A percentile compares a stretch with the other conserved stretches of the same genome.
phyloP scores from a whole-genome alignment of 2,888 invertebrate genomes.

The Selenia dentaria region DNA sequence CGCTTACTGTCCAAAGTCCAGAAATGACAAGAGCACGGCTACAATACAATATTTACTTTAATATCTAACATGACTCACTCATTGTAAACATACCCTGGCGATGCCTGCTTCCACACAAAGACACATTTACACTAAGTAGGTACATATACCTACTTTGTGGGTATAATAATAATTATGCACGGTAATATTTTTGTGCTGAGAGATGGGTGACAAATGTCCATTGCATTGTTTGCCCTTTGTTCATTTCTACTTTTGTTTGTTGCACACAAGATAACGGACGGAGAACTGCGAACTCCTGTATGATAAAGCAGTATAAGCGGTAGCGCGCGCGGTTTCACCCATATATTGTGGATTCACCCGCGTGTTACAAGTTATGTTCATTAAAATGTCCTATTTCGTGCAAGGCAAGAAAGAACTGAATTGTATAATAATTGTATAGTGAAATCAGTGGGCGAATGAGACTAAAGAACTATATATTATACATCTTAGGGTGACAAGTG shows the following conservation, averaged over 20 bases:
- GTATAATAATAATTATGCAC: slow-evolving; percentile 19
- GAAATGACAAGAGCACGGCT: slow-evolving; percentile 6
- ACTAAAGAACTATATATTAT: too few relatives aligned
- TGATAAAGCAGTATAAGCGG: too few relatives aligned
- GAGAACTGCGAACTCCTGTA: too few relatives aligned
- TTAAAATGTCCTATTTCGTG: too few relatives aligned
- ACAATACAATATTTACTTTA: slow-evolving; percentile 16
- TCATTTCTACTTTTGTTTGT: neutral
- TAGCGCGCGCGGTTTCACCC: too few relatives aligned
- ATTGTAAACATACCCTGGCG: slow-evolving; percentile 8
- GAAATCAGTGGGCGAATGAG: too few relatives aligned
- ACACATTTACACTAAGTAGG: neutral
- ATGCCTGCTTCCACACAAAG: slow-evolving; percentile 20
- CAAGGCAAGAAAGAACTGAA: too few relatives aligned
- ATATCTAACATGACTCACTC: slow-evolving; percentile 18
- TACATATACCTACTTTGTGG: slow-evolving; percentile 9
- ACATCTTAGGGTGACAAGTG: too few relatives aligned
- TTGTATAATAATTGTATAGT: too few relatives aligned
- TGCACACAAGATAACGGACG: too few relatives aligned
- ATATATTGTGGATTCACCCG: too few relatives aligned
- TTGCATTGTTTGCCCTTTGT: slow-evolving; percentile 27
- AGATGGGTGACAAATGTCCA: slow-evolving; percentile 25
- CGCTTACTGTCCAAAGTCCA: slow-evolving; percentile 14
- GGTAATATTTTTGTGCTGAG: slow-evolving; percentile 26
- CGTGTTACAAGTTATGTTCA: too few relatives aligned